phyloP scores from a whole-genome alignment of 2,888 invertebrate species.

The Agrypnus murinus region DNA sequence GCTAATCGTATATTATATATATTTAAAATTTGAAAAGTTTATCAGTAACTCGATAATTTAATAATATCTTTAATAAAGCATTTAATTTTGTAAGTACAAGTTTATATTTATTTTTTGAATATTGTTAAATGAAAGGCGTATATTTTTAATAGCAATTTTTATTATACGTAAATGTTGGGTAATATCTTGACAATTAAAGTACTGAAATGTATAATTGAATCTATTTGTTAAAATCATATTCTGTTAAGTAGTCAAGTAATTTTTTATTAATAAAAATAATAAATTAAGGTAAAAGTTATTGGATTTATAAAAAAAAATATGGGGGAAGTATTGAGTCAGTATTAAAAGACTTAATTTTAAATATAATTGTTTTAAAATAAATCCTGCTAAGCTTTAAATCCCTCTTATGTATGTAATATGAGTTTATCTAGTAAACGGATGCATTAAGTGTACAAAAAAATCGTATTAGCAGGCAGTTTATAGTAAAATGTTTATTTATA shows the following conservation, averaged over 20 bases:
- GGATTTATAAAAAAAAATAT: too few species aligned
- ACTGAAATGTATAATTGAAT: too few species aligned
- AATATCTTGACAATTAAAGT: too few species aligned
- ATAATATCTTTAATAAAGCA: neutral
- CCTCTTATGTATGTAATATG: neutral
- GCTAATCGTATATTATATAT: constrained; percentile 6
- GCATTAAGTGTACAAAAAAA: neutral
- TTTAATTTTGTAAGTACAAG: constrained; percentile 1
- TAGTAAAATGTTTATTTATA: constrained; percentile 58
- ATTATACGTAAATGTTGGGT: neutral
- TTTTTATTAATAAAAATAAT: too few species aligned
- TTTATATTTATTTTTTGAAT: neutral
- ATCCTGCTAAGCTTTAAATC: neutral
- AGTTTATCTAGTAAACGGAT: neutral
- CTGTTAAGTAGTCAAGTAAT: too few species aligned
- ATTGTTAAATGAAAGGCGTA: constrained; percentile 1
- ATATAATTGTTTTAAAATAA: neutral
- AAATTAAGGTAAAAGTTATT: too few species aligned
- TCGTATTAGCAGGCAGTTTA: constrained; percentile 51
- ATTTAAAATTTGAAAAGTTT: too few species aligned
- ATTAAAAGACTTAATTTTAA: neutral
- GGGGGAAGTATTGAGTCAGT: neutral
- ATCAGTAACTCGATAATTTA: constrained; percentile 8
- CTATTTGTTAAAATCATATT: too few species aligned
- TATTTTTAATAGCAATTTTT: neutral